Conservation (phyloP, 2,113 vertebrate genomes). For the Notothenia coriiceps region DNA sequence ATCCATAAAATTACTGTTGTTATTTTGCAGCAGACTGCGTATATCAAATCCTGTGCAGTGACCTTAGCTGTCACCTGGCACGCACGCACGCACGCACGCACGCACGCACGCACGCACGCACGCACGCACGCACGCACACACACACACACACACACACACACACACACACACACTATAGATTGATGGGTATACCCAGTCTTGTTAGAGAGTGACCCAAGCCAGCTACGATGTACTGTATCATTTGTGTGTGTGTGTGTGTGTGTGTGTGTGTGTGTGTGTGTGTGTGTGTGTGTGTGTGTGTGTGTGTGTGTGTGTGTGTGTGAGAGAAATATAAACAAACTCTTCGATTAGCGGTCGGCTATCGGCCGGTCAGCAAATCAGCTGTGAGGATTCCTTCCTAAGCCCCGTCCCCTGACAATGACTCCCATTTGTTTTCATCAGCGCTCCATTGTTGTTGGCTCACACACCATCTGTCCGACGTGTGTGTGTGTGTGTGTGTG, state of each 20-base stretch:
- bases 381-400: neutral
- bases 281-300: constrained; percentile 32
- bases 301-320: constrained; percentile 26
- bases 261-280: constrained; percentile 16
- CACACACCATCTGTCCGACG: neutral
- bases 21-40: constrained; percentile 51
- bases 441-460: neutral
- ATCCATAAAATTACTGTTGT: constrained; percentile 62
- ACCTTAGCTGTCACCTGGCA: constrained; percentile 60
- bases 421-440: constrained; percentile 20
- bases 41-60: constrained; percentile 57
- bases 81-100: neutral
- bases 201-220: constrained; percentile 2
- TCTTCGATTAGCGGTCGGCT: constrained; percentile 5
- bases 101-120: neutral
- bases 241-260: constrained; percentile 11
- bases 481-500: neutral
- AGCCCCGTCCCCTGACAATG: neutral
- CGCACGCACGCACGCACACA: neutral
- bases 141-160: neutral
- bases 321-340: constrained; percentile 34
- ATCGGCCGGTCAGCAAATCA: neutral
- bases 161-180: neutral
- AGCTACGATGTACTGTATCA: neutral
- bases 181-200: constrained; percentile 8